A percentile compares a stretch with the other conserved stretches of the same genome.
Evolutionary conservation across 2,113 vertebrate genomes (phyloP).

Genomic region (Bufo bufo): DNA sequence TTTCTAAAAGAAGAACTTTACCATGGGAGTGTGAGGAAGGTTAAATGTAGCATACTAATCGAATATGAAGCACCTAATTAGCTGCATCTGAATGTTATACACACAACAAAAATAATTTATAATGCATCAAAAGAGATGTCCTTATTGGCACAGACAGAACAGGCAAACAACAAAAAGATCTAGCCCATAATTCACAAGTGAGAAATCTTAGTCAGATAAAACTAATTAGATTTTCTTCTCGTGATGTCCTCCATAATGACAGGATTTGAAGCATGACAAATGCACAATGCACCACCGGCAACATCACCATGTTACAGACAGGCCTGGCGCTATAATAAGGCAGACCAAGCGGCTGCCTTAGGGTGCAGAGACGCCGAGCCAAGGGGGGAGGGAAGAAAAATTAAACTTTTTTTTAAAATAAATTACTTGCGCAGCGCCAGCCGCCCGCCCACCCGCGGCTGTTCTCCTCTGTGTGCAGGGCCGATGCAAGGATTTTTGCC

Average conservation of each 20-base stretch:
- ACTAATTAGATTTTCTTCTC: constrained; percentile 45
- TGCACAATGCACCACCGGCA: constrained; percentile 32
- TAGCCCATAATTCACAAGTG: constrained; percentile 41
- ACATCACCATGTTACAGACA: background rate
- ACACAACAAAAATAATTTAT: constrained; percentile 43
- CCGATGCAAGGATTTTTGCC: no score
- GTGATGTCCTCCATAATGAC: constrained; percentile 31
- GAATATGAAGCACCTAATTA: constrained; percentile 46
- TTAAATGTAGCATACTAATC: constrained; percentile 43
- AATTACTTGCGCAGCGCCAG: no score
- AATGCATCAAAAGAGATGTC: constrained; percentile 26
- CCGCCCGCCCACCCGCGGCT: no score
- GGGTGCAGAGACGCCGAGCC: no score
- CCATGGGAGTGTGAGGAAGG: constrained; percentile 26
- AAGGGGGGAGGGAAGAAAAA: no score
- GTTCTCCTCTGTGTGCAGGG: no score
- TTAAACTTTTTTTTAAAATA: no score
- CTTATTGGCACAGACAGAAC: constrained; percentile 31
- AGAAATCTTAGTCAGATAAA: constrained; percentile 39
- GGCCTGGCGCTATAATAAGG: no score
- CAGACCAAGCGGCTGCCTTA: no score
- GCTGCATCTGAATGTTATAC: constrained; percentile 33
- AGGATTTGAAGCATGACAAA: constrained; percentile 28
- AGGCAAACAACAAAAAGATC: constrained; percentile 31
- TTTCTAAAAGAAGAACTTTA: constrained; percentile 6